phyloP scores from a whole-genome alignment of 2,888 invertebrate genomes.

The Oxytorus armatus region DNA sequence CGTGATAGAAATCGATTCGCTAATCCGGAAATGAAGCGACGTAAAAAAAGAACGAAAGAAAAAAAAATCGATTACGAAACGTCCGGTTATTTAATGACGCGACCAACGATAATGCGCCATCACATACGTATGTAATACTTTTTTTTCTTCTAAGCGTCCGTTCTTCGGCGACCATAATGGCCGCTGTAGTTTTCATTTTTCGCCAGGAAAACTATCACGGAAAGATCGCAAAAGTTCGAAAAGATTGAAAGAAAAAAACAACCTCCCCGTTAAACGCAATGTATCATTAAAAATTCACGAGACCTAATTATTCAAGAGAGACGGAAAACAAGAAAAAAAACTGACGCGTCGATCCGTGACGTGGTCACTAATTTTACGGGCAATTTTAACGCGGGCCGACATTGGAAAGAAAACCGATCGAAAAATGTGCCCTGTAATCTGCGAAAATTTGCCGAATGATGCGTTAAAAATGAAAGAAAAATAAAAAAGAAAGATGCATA shows the following conservation, averaged over 20 bases:
- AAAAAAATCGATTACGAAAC: slow-evolving; percentile 11
- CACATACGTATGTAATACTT: not conserved
- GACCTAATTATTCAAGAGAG: no score
- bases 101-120: slow-evolving; percentile 4
- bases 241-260: no score
- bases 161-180: not conserved
- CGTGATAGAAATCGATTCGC: no score
- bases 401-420: not conserved
- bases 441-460: not conserved
- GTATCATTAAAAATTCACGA: no score
- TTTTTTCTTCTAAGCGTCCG: not conserved
- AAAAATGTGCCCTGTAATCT: not conserved
- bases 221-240: no score
- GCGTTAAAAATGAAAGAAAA: not conserved
- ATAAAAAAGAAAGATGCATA: not conserved
- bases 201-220: no score
- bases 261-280: no score
- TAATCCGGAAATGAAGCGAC: not conserved
- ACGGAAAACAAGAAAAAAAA: no score
- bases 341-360: no score
- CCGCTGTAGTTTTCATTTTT: no score
- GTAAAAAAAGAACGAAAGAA: not conserved
- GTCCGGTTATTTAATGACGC: not conserved
- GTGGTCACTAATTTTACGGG: no score
- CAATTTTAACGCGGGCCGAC: no score